phyloP scores from a whole-genome alignment of 1,140 invertebrate genomes.

The Copidosoma floridanum region DNA sequence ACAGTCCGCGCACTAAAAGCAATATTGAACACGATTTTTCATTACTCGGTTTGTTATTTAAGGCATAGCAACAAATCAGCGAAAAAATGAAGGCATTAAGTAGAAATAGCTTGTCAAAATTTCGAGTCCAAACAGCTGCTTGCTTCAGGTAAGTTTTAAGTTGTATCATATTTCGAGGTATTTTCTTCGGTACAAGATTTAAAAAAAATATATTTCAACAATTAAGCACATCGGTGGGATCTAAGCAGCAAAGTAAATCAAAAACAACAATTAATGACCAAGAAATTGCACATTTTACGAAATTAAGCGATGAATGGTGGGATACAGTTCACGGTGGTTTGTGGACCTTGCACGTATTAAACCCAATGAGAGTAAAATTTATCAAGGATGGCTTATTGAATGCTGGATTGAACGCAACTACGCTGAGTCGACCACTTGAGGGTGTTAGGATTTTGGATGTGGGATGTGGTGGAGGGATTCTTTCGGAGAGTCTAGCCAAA shows the following conservation, averaged over 20 bases:
- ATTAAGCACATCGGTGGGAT: neutral
- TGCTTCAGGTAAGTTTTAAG: too few relatives aligned
- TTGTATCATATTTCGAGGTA: too few relatives aligned
- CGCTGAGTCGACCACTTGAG: conserved; percentile 59
- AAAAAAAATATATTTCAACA: too few relatives aligned
- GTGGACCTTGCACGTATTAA: conserved; percentile 57
- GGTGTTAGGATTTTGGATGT: conserved; percentile 76
- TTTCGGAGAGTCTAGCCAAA: conserved; percentile 72
- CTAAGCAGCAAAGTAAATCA: neutral
- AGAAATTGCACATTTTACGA: conserved; percentile 43
- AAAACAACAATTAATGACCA: conserved; percentile 23
- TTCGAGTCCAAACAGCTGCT: too few relatives aligned
- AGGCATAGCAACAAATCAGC: too few relatives aligned
- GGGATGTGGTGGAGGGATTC: conserved; percentile 85
- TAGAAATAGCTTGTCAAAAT: too few relatives aligned
- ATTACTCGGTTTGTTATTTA: too few relatives aligned
- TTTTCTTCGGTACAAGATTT: too few relatives aligned
- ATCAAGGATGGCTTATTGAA: conserved; percentile 69
- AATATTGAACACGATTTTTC: too few relatives aligned
- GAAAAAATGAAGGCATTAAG: too few relatives aligned
- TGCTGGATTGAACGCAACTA: conserved; percentile 39
- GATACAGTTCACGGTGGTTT: conserved; percentile 49
- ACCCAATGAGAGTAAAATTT: conserved; percentile 67
- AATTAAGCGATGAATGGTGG: conserved; percentile 59
- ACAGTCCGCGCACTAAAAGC: too few relatives aligned